phyloP scores from a whole-genome alignment of 2,797 vertebrate species.

The Halcyon badia region DNA sequence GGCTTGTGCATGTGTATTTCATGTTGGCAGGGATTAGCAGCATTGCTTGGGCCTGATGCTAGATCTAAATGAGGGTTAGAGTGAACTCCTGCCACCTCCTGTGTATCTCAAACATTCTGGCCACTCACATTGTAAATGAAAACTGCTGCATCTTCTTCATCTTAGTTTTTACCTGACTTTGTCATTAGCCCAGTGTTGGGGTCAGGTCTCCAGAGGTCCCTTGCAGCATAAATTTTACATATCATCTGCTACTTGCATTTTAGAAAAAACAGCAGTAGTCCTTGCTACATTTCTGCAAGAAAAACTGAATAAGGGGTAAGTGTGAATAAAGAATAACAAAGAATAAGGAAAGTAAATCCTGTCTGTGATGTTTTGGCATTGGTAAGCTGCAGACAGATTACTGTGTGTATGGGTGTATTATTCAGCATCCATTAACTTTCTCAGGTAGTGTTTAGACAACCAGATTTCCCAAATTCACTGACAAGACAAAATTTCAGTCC shows the following conservation, averaged over 20 bases:
- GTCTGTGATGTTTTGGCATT: background rate
- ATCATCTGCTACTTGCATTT: background rate
- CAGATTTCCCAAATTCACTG: background rate
- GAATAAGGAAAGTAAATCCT: background rate
- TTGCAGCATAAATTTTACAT: background rate
- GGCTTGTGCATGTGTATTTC: background rate
- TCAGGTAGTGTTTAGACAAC: background rate
- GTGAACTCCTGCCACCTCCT: background rate
- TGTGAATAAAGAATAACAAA: background rate
- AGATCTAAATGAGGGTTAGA: background rate
- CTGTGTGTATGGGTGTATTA: background rate
- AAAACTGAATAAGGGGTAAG: background rate
- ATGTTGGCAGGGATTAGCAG: background rate
- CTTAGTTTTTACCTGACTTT: background rate
- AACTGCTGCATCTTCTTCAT: background rate
- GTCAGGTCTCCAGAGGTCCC: background rate
- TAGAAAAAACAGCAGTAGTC: background rate
- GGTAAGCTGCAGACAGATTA: background rate
- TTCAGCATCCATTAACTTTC: background rate
- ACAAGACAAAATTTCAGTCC: background rate
- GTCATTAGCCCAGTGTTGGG: background rate
- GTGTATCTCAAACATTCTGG: background rate
- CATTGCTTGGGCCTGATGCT: background rate
- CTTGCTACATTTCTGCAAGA: background rate
- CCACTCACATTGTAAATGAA: background rate